These are phyloP conservation scores for Serranus cabrilla DNA, from an alignment of 2,797 vertebrate species.

Conservation along the genomic window DNA sequence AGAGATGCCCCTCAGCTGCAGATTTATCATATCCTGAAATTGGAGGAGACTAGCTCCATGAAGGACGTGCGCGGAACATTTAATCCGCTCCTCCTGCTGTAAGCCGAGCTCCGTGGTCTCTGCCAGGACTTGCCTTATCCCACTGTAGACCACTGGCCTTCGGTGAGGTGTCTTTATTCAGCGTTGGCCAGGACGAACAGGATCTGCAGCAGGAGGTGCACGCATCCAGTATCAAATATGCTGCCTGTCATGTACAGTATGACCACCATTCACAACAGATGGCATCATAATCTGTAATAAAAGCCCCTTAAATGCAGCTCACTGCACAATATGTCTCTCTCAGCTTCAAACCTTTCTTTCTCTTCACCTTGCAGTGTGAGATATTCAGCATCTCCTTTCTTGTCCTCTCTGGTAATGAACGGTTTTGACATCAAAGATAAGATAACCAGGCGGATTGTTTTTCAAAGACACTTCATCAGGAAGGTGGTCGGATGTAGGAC, in stretches of 20 bases:
- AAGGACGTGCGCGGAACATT: conserved; percentile 78
- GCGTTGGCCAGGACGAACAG: conserved; percentile 32
- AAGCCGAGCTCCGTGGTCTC: conserved; percentile 27
- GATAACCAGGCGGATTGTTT: conserved; percentile 18
- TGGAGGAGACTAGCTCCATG: conserved; percentile 76
- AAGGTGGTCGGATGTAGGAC: conserved; percentile 8
- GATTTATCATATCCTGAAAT: conserved; percentile 83
- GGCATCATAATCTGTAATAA: conserved; percentile 76
- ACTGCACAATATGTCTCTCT: conserved; percentile 64
- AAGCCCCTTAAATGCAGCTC: conserved; percentile 68
- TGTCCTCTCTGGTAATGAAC: conserved; percentile 23
- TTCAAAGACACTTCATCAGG: conserved; percentile 36
- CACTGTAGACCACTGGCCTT: conserved; percentile 64
- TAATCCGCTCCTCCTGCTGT: conserved; percentile 70
- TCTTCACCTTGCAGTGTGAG: conserved; percentile 12
- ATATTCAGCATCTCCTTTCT: not conserved
- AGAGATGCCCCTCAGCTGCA: conserved; percentile 79
- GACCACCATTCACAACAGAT: conserved; percentile 69
- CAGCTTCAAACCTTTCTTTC: conserved; percentile 12
- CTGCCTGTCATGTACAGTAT: conserved; percentile 62
- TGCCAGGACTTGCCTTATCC: conserved; percentile 59
- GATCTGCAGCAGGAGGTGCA: conserved; percentile 49
- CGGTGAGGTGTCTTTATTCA: conserved; percentile 51
- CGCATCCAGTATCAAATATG: conserved; percentile 56
- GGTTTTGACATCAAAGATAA: conserved; percentile 30